Conservation (phyloP, 1,140 invertebrate genomes). For the Lepidurus couesii region DNA sequence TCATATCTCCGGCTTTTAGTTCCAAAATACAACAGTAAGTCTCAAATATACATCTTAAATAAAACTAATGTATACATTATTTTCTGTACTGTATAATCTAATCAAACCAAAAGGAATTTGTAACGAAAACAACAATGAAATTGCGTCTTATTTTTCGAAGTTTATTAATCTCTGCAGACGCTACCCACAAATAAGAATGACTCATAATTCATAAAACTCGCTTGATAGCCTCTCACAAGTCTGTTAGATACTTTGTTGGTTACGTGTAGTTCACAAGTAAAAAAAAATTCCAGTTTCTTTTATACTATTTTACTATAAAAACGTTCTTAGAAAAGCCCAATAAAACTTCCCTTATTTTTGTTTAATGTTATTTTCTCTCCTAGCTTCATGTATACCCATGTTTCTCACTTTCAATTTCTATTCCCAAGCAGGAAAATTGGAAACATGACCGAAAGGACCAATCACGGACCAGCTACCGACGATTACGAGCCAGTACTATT, state of each 20-base stretch:
- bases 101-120: too few species aligned
- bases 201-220: too few species aligned
- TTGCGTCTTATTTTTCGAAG: too few species aligned
- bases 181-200: too few species aligned
- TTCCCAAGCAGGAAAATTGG: neutral
- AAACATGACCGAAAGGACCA: neutral
- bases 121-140: too few species aligned
- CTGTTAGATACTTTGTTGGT: neutral
- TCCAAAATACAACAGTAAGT: neutral
- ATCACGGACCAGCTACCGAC: neutral
- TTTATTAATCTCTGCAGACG: too few species aligned
- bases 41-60: neutral
- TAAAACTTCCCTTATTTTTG: neutral
- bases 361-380: neutral
- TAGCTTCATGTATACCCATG: neutral
- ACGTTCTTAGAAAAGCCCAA: neutral
- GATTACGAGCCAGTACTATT: neutral
- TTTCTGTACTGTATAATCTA: neutral
- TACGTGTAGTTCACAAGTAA: neutral
- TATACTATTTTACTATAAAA: neutral
- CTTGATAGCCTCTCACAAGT: too few species aligned
- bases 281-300: neutral
- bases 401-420: neutral
- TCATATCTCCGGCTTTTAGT: neutral
- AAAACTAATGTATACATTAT: neutral